Evolutionary conservation across 2,113 vertebrate genomes (phyloP), one percentile per base, ranked within the genome.

Genomic region (Trichechus manatus): DNA sequence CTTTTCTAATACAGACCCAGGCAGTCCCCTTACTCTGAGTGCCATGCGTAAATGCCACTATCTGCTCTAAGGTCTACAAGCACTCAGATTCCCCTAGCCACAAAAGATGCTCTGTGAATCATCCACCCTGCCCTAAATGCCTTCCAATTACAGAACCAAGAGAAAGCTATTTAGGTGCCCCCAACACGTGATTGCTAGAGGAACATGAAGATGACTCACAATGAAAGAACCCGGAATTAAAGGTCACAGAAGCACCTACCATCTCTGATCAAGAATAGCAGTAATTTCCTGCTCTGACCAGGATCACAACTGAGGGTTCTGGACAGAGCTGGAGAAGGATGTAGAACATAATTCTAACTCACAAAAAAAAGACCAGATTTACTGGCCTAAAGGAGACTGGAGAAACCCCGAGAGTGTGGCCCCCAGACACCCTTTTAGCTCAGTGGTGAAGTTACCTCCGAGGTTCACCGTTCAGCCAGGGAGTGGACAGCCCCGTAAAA

Each of bases 211-310:
- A 1, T 80, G 74, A 97, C 93, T 92, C 96, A 68, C 3, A 72
- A 78, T 78, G 79, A 86, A 9, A 42, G 53, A 90, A 78, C 83
- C 29, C 93, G 84, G n/a, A 89, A 93, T 63, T 31, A 72, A 96
- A 97, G 93, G 94, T 89, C 95, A 89, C 25, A 56, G 68, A 93
- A 82, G 87, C 47, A 96, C 95, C 89, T 86, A 63, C 56, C 79
- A 66, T 75, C n/a, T 63, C 85, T 89, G 44, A 86, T 94, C 92
- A n/a, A 87, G 82, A 97, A 39, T 39, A 39, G 39, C 39, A 39
- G 39, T 39, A 39, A 39, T 39, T 39, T 39, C 39, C 39, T 39
- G 39, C 39, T 39, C 39, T 39, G 39, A 39, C 39, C 39, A 39
- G 39, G 39, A 39, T 39, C 39, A 39, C 39, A 39, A 39, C 39